Evolutionary conservation across 2,888 invertebrate genomes (phyloP).

Genomic region (Elaeidobius kamerunicus): DNA sequence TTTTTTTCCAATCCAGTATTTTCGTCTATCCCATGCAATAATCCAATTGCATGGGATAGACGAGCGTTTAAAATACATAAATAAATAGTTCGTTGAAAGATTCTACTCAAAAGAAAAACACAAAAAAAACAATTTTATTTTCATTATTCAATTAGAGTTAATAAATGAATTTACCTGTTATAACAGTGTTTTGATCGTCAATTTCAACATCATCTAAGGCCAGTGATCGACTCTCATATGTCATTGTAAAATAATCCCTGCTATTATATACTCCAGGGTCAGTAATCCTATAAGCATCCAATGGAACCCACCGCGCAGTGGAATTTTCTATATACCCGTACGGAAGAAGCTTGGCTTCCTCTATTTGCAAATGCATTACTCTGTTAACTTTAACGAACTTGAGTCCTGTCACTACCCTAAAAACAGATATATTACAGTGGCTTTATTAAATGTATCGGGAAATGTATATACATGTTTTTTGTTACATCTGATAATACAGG

Average conservation of each 20-base stretch:
- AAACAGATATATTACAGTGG: no score
- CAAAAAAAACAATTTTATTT: no score
- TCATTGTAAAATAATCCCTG: constrained; percentile 71
- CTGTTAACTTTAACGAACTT: constrained; percentile 68
- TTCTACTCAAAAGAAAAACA: no score
- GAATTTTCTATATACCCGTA: constrained; percentile 62
- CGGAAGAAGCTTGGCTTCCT: constrained; percentile 65
- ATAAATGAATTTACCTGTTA: constrained; percentile 70
- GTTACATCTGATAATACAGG: constrained; percentile 57
- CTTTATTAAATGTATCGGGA: no score
- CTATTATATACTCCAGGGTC: constrained; percentile 58
- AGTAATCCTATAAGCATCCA: constrained; percentile 58
- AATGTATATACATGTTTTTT: constrained; percentile 56
- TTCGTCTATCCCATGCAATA: no score
- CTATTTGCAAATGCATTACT: constrained; percentile 79
- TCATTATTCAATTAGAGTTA: no score
- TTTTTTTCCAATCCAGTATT: no score
- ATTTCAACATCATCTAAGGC: constrained; percentile 76
- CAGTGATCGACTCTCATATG: constrained; percentile 70
- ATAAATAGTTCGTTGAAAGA: no score
- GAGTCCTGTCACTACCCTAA: constrained; percentile 78
- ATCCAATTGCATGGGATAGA: no score
- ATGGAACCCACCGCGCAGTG: constrained; percentile 64
- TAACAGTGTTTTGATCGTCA: constrained; percentile 59
- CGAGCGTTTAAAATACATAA: no score